Evolutionary conservation across 1,140 invertebrate genomes (phyloP).

Genomic region (Microplitis demolitor): DNA sequence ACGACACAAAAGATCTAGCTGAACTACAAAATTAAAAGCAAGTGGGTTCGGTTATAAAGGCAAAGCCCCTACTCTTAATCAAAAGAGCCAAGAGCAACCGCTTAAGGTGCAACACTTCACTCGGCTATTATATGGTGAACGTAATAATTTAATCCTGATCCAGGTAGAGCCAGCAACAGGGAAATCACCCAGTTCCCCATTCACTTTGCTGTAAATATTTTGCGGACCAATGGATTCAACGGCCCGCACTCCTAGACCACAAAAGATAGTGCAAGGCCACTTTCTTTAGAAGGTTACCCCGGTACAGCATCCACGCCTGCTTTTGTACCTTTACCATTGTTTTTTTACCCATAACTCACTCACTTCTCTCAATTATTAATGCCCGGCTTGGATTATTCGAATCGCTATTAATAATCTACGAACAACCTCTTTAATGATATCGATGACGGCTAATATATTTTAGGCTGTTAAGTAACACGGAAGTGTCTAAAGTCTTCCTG

Average conservation of each 20-base stretch:
- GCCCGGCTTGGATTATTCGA: no score
- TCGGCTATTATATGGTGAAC: slow-evolving; percentile 34
- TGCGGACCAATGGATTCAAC: slow-evolving; percentile 32
- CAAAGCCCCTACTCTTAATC: slow-evolving; percentile 44
- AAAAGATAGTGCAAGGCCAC: slow-evolving; percentile 39
- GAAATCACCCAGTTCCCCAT: slow-evolving; percentile 31
- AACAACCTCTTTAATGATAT: no score
- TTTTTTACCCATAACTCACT: no score
- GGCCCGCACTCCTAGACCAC: not conserved
- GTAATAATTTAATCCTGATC: slow-evolving; percentile 36
- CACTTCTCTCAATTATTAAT: no score
- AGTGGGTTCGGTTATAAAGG: slow-evolving; percentile 57
- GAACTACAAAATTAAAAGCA: slow-evolving; percentile 51
- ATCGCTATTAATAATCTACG: no score
- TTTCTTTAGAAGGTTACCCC: slow-evolving; percentile 39
- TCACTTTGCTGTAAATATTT: slow-evolving; percentile 28
- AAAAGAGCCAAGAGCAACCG: slow-evolving; percentile 28
- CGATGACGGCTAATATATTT: no score
- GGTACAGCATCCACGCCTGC: not conserved
- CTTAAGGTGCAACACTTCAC: slow-evolving; percentile 40
- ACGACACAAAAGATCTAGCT: slow-evolving; percentile 44
- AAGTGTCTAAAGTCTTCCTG: no score
- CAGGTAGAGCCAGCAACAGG: slow-evolving; percentile 10
- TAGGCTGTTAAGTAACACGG: no score
- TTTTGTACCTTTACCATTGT: no score